Conservation (phyloP, 2,113 vertebrate genomes). For the Dinomys branickii region DNA sequence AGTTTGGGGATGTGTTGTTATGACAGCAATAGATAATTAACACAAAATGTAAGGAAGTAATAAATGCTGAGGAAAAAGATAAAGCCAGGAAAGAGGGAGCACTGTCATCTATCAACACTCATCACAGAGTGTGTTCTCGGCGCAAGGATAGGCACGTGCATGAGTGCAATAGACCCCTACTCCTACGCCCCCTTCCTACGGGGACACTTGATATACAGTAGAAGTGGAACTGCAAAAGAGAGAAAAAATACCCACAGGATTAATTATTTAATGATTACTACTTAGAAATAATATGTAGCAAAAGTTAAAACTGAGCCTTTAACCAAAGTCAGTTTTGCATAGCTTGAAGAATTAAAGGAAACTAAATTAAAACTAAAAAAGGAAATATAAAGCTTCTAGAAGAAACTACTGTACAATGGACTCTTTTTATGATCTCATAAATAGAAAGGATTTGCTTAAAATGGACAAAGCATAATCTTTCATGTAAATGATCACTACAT, state of each 20-base stretch:
- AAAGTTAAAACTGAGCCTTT: neutral
- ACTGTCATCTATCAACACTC: too few species aligned
- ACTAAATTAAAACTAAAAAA: neutral
- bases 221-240: too few species aligned
- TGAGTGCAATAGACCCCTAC: neutral
- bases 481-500: too few species aligned
- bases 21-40: neutral
- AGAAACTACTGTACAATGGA: too few species aligned
- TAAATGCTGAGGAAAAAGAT: neutral
- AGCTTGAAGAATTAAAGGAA: neutral
- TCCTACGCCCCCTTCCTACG: neutral
- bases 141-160: neutral
- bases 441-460: too few species aligned
- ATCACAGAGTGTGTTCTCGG: neutral
- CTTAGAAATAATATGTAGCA: neutral
- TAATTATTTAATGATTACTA: neutral
- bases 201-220: neutral
- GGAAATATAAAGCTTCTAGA: neutral
- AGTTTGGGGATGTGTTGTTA: neutral
- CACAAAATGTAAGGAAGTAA: neutral
- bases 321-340: neutral
- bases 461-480: too few species aligned
- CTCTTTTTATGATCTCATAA: too few species aligned
- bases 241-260: neutral
- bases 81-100: neutral